Percentiles rank a stretch among this genome's conserved stretches.
phyloP scores from a whole-genome alignment of 2,113 vertebrate species.

The Rhegmatorhina hoffmannsi region DNA sequence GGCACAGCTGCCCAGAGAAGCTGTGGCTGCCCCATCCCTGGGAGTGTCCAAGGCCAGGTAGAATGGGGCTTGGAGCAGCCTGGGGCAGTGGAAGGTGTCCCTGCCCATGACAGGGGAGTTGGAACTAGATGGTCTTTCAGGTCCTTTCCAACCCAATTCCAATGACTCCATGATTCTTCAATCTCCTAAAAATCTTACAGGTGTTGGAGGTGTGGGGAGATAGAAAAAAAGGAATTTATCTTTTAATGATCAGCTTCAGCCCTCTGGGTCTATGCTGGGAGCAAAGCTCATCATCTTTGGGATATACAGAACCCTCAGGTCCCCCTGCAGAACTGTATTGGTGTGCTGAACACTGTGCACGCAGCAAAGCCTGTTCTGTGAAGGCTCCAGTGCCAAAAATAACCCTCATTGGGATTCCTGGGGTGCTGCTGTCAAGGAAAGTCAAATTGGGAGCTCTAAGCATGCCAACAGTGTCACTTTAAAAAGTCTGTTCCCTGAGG shows the following conservation, averaged over 20 bases:
- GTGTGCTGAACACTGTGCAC: background rate
- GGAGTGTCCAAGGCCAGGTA: fast-evolving
- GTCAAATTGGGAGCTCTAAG: constrained; percentile 59
- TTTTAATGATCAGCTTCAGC: background rate
- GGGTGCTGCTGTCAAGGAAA: constrained; percentile 62
- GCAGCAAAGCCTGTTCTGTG: background rate
- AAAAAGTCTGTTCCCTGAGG: constrained; percentile 46
- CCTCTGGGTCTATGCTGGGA: background rate
- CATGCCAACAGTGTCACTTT: constrained; percentile 49
- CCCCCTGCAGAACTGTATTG: background rate
- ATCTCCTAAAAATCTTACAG: background rate
- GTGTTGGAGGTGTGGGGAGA: background rate
- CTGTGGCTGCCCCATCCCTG: background rate
- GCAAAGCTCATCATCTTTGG: background rate
- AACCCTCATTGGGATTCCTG: constrained; percentile 58
- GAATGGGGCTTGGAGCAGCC: fast-evolving
- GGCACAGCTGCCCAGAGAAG: background rate
- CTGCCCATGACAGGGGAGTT: background rate
- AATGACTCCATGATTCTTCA: background rate
- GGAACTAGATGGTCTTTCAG: fast-evolving
- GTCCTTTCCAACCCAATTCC: background rate
- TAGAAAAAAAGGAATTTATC: background rate
- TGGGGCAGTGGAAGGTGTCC: background rate
- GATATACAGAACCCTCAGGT: background rate
- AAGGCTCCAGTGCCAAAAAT: constrained; percentile 39